These are phyloP conservation scores for Meloe dianella DNA, from an alignment of 2,888 invertebrate species.

Conservation along the genomic window DNA sequence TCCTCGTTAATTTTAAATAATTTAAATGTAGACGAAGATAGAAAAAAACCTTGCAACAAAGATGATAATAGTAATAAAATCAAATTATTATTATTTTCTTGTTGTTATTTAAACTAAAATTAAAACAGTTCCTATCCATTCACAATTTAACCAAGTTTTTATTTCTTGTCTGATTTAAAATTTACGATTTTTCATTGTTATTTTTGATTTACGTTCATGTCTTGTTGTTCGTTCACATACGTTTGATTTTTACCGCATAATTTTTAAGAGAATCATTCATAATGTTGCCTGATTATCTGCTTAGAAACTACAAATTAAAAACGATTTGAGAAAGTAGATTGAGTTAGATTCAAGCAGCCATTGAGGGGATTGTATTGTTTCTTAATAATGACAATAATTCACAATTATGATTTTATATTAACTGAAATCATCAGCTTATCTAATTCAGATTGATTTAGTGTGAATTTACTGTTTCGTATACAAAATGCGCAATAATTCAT, in stretches of 20 bases:
- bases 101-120: background rate
- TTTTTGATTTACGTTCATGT: conserved; percentile 4
- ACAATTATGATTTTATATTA: no score
- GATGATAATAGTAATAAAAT: background rate
- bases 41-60: background rate
- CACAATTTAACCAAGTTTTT: background rate
- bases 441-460: no score
- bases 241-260: background rate
- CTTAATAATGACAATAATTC: no score
- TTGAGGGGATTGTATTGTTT: no score
- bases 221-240: background rate
- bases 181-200: background rate
- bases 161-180: conserved; percentile 1
- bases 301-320: no score
- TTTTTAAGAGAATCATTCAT: background rate
- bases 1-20: background rate
- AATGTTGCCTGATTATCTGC: background rate
- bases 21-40: background rate
- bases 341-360: no score
- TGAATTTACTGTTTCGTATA: no score
- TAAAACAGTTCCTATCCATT: conserved; percentile 3
- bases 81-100: background rate
- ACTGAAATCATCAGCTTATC: no score
- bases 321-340: no score
- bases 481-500: no score